phyloP scores from a whole-genome alignment of 2,113 vertebrate species.

The Ginglymostoma cirratum region DNA sequence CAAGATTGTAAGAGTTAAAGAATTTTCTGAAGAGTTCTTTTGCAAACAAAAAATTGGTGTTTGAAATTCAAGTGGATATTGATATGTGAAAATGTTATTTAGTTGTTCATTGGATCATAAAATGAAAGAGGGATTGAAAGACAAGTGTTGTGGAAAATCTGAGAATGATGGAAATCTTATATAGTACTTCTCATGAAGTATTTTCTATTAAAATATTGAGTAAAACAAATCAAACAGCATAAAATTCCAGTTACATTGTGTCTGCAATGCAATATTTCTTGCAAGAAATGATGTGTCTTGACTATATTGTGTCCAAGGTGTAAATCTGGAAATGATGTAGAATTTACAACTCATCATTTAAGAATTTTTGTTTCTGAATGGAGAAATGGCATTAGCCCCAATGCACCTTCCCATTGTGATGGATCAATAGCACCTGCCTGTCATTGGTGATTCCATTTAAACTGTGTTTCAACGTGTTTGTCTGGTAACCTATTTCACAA shows the following conservation, averaged over 20 bases:
- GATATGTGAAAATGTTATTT: constrained; percentile 3
- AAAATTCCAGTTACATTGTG: not conserved
- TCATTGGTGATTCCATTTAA: not conserved
- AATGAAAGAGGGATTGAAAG: not conserved
- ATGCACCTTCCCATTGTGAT: not conserved
- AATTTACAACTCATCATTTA: not conserved
- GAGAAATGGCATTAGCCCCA: not conserved
- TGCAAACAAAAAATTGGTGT: not conserved
- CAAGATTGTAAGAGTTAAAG: not conserved
- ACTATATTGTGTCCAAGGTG: no score
- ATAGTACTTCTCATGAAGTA: not conserved
- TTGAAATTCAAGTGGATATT: not conserved
- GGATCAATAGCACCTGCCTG: not conserved
- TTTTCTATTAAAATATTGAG: not conserved
- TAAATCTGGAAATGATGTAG: not conserved
- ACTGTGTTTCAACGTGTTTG: not conserved
- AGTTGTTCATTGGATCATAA: not conserved
- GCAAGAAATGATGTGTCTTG: not conserved
- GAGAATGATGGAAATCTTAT: not conserved
- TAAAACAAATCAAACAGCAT: not conserved
- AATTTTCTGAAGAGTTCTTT: not conserved
- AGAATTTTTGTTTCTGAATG: not conserved
- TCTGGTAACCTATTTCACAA: not conserved
- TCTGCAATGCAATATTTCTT: not conserved
- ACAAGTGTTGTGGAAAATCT: not conserved